phyloP scores from a whole-genome alignment of 1,140 invertebrate genomes.

The Littorina saxatilis region DNA sequence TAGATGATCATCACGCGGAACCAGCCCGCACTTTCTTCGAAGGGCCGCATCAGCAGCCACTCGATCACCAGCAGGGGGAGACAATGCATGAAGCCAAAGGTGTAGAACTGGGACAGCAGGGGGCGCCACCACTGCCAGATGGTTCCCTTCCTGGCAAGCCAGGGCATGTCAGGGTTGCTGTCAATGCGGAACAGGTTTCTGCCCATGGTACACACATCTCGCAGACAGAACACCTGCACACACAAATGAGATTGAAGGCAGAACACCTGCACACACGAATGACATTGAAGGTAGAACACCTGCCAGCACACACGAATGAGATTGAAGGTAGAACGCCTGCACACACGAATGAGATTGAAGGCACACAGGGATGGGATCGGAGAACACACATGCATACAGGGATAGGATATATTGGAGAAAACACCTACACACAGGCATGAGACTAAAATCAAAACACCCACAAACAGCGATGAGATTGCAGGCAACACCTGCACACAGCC shows the following conservation, averaged over 20 bases:
- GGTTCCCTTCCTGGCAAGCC: conserved; percentile 47
- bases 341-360: no score
- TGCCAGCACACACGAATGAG: no score
- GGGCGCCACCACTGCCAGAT: conserved; percentile 65
- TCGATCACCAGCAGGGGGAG: conserved; percentile 50
- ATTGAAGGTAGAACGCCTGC: no score
- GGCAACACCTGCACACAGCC: no score
- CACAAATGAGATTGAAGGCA: no score
- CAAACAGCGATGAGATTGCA: no score
- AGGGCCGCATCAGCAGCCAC: conserved; percentile 54
- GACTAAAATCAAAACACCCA: no score
- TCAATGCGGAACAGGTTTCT: background rate
- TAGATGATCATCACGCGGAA: conserved; percentile 62
- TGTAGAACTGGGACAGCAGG: conserved; percentile 57
- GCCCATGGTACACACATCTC: conserved; percentile 53
- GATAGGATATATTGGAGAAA: no score
- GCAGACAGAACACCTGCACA: conserved; percentile 62
- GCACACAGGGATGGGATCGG: no score
- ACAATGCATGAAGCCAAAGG: conserved; percentile 65
- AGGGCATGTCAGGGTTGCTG: conserved; percentile 45
- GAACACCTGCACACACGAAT: background rate
- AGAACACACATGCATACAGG: no score
- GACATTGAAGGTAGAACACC: background rate
- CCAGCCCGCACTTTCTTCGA: conserved; percentile 68
- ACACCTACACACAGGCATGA: no score